These are phyloP conservation scores for Bubo scandiacus DNA, from an alignment of 2,113 vertebrate genomes.

Conservation along the genomic window DNA sequence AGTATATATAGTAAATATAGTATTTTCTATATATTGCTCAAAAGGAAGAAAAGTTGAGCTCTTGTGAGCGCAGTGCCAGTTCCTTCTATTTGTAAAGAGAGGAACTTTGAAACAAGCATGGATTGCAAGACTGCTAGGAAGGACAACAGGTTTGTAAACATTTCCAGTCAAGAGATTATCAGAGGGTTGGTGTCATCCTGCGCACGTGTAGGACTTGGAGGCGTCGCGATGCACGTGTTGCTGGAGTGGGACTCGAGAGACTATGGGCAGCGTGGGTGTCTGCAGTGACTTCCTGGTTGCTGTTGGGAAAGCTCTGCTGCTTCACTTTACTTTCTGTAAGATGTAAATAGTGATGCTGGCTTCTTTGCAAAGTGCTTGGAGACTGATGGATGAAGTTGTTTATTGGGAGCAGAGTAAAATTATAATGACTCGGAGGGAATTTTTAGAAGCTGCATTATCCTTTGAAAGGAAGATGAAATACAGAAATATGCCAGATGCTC, in stretches of 20 bases:
- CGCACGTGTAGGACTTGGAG: background rate
- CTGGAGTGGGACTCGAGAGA: background rate
- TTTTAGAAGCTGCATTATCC: slow-evolving; percentile 14
- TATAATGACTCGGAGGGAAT: background rate
- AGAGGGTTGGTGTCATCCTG: background rate
- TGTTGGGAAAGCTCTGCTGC: background rate
- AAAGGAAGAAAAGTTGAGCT: background rate
- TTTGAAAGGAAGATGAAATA: slow-evolving; percentile 9
- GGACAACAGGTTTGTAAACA: background rate
- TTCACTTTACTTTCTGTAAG: background rate
- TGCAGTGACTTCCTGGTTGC: background rate
- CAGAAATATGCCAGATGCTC: background rate
- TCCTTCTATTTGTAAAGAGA: background rate
- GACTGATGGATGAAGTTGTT: background rate
- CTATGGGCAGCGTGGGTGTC: background rate
- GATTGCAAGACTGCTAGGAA: accelerated
- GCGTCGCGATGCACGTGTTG: accelerated
- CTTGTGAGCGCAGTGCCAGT: accelerated
- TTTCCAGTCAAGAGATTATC: background rate
- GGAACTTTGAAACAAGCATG: background rate
- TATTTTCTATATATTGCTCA: background rate
- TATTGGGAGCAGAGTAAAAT: background rate
- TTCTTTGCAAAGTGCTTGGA: background rate
- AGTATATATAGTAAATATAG: background rate
- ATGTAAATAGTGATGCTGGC: background rate